Conservation (phyloP, 2,888 invertebrate species). For the Macrophya alboannulata region DNA sequence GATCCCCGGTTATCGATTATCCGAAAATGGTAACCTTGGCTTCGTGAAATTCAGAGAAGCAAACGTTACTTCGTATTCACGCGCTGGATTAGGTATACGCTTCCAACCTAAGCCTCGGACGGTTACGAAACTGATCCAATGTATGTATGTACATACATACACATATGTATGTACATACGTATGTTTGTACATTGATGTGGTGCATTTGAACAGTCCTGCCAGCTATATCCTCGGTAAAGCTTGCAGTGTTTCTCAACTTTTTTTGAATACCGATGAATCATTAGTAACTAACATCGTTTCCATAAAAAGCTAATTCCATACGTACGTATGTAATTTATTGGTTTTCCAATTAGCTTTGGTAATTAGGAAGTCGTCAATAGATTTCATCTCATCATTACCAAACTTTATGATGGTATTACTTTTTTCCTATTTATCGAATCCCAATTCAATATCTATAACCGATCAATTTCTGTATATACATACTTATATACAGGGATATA, state of each 20-base stretch:
- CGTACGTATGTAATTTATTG: neutral
- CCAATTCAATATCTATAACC: too few relatives aligned
- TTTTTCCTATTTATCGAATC: too few relatives aligned
- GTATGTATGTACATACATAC: too few relatives aligned
- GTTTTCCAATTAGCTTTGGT: neutral
- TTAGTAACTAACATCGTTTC: neutral
- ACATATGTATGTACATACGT: neutral
- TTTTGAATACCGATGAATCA: neutral
- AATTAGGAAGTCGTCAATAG: neutral
- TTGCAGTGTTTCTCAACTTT: conserved; percentile 26
- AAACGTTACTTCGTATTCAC: neutral
- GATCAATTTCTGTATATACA: too few relatives aligned
- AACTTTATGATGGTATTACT: too few relatives aligned
- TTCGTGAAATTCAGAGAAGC: conserved; percentile 5
- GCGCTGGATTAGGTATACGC: conserved; percentile 8
- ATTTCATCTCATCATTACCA: neutral
- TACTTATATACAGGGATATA: too few relatives aligned
- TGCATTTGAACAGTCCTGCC: neutral
- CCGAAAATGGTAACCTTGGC: conserved; percentile 13
- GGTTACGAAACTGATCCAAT: conserved; percentile 27
- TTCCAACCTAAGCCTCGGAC: conserved; percentile 1
- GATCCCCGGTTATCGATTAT: neutral
- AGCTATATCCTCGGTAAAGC: conserved; percentile 8
- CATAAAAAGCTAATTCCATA: neutral
- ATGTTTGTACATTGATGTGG: neutral